Evolutionary conservation across 2,797 vertebrate genomes (phyloP).

Genomic region (Fistularia tabacaria): DNA sequence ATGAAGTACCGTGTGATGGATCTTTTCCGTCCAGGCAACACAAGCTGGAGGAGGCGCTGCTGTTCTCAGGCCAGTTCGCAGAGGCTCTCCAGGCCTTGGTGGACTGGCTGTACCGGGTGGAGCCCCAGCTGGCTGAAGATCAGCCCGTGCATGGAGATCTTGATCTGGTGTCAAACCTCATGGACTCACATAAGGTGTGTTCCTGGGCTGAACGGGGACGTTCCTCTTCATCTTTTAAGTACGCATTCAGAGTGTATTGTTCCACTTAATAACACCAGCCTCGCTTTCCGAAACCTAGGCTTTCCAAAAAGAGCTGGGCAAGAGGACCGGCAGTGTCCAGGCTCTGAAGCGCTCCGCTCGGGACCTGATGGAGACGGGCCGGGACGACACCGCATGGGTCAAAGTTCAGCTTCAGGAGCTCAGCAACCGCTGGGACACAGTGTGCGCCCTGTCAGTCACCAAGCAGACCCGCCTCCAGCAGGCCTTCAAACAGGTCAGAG

Average conservation of each 20-base stretch:
- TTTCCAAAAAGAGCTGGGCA: slow-evolving; percentile 97
- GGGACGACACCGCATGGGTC: slow-evolving; percentile 95
- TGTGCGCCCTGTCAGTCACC: slow-evolving; percentile 92
- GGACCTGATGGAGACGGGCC: slow-evolving; percentile 93
- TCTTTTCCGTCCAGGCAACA: slow-evolving; percentile 82
- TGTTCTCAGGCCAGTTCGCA: slow-evolving; percentile 98
- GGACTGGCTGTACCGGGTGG: slow-evolving; percentile 97
- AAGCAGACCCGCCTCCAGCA: slow-evolving; percentile 93
- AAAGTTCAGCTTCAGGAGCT: slow-evolving; percentile 97
- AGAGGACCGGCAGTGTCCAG: slow-evolving; percentile 91
- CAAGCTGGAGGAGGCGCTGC: slow-evolving; percentile 95
- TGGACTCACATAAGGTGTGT: slow-evolving; percentile 95
- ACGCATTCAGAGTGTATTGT: background rate
- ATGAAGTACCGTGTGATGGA: background rate
- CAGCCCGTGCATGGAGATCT: slow-evolving; percentile 95
- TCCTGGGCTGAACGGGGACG: background rate
- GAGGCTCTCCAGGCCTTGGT: slow-evolving; percentile 95
- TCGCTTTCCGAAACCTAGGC: slow-evolving; percentile 64
- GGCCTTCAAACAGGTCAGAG: slow-evolving; percentile 90
- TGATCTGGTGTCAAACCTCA: slow-evolving; percentile 95
- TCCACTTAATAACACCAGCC: background rate
- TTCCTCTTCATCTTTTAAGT: background rate
- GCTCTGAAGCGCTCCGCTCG: slow-evolving; percentile 92
- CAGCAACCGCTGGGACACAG: slow-evolving; percentile 95
- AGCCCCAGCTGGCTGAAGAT: slow-evolving; percentile 94